Evolutionary conservation across 2,797 vertebrate genomes (phyloP).

Genomic region (Somateria mollissima): DNA sequence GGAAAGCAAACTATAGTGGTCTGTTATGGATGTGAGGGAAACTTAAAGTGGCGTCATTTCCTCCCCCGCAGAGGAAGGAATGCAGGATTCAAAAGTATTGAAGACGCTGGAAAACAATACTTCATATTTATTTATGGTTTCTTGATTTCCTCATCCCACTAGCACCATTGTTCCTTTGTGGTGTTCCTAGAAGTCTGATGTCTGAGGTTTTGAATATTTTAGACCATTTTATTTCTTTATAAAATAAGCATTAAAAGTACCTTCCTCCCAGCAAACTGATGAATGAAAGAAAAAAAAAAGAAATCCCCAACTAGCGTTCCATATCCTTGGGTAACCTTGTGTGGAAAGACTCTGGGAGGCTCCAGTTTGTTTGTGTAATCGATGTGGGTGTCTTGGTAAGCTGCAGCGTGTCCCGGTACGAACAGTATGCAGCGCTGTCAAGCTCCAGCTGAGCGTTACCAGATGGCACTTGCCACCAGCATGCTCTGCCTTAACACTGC

Average conservation of each 20-base stretch:
- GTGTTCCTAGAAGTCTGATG: conserved; percentile 49
- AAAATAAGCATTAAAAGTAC: neutral
- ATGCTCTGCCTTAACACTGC: neutral
- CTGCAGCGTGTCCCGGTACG: neutral
- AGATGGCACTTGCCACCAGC: neutral
- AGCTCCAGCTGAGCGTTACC: neutral
- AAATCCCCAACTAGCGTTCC: neutral
- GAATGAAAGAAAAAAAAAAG: conserved; percentile 2
- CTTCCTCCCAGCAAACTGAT: neutral
- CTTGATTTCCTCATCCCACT: conserved; percentile 14
- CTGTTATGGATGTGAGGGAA: neutral
- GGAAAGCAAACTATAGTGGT: neutral
- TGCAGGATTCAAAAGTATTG: neutral
- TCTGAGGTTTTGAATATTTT: neutral
- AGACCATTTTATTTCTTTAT: neutral
- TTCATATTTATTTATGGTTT: conserved; percentile 25
- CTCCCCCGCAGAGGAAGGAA: conserved; percentile 16
- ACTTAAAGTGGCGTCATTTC: neutral
- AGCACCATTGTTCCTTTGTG: conserved; percentile 22
- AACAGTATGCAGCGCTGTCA: neutral
- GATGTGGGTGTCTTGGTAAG: neutral
- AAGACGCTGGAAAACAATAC: conserved; percentile 21
- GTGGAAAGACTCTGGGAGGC: neutral
- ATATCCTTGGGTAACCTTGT: neutral
- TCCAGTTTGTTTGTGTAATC: neutral